Evolutionary conservation across 1,140 invertebrate species (phyloP).

Genomic region (Brachystomella parvula): DNA sequence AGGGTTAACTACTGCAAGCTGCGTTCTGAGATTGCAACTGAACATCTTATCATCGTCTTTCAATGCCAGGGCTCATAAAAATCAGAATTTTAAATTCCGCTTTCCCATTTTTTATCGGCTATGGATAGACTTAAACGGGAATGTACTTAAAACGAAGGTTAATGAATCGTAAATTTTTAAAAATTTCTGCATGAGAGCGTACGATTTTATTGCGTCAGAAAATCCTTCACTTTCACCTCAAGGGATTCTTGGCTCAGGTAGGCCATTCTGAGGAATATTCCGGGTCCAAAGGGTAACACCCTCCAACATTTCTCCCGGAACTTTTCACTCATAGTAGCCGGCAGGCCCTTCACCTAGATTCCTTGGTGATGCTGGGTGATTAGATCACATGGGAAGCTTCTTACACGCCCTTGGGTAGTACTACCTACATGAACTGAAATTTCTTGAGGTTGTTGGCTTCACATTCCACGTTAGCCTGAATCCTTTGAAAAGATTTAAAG

Average conservation of each 20-base stretch:
- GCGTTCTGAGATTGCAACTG: background rate
- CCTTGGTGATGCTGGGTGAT: background rate
- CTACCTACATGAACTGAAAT: no score
- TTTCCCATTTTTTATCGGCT: background rate
- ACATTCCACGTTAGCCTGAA: no score
- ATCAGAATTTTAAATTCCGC: background rate
- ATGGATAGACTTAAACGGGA: background rate
- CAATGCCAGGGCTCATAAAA: background rate
- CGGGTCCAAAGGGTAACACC: no score
- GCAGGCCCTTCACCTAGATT: background rate
- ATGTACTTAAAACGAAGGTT: background rate
- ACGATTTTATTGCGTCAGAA: background rate
- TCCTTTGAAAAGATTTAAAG: background rate
- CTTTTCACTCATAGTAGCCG: background rate
- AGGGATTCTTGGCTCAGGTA: background rate
- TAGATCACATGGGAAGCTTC: background rate
- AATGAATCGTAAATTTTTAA: background rate
- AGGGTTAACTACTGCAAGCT: background rate
- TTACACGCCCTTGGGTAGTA: no score
- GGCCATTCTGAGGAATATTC: no score
- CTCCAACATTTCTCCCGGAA: background rate
- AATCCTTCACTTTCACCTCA: background rate
- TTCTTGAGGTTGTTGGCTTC: no score
- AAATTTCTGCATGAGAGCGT: background rate
- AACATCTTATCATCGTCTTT: no score